Base-by-base conservation (phyloP, 37 sponge, comb jelly and placozoan genomes). In the Axinella damicornis region DNA sequence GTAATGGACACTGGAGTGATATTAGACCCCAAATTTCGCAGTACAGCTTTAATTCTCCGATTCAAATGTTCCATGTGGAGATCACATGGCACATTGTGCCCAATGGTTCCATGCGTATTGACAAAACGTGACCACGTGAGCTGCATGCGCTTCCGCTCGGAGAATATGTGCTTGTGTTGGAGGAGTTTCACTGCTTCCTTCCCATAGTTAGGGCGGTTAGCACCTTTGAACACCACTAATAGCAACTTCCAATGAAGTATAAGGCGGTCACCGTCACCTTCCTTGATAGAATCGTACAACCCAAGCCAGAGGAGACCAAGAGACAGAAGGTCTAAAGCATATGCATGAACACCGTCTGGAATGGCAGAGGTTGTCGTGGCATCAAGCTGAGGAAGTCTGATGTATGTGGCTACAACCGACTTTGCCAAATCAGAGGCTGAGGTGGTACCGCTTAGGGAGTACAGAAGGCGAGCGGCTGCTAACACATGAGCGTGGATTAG, bases 41-140 rank as follows among this genome's bases (percentile, higher is more conserved):
- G n/a, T 33, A 76, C 69, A 25, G 55, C 62, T 57, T 85, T 85
- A 15, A 76, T 62, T 53, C 78, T 41, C 41, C 85, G 35, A 59
- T 87, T 88, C 14, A 88, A 38, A 36, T 88, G 88, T 34, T 90
- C 90, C 80, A 90, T 71, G 77, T 74, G 83, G 6, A 89, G 19
- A 61, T 89, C 89, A 78, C 74, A 70, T 65, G 89, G 79, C 0
- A 90, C 80, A 63, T 90, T 81, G 9, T 53, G 5, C 9, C 91
- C 91, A 21, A 30, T 28, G 24, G 24, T 27, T 19, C 91, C 91
- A 27, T 65, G 54, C 1, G 85, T 90, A 21, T 90, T 90, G 18
- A 90, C 63, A 66, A 67, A 79, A 5, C 76, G 31, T 19, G 52
- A 52, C 91, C 86, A 85, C 41, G 81, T 37, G 53, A 91, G 64